Conservation (phyloP, 2,797 vertebrate species). For the Pipistrellus pygmaeus region DNA sequence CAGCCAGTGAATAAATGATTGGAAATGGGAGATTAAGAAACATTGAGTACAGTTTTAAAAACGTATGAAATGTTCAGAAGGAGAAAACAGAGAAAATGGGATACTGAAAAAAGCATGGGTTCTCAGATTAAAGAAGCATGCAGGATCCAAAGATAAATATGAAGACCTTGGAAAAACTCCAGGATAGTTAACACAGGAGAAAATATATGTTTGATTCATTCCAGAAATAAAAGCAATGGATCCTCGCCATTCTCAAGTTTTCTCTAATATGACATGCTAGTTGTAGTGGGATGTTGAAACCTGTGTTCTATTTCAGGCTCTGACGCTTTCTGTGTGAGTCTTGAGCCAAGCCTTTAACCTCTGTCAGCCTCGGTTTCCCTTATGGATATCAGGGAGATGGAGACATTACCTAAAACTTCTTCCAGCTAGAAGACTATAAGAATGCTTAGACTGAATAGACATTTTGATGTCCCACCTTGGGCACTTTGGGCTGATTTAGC, state of each 20-base stretch:
- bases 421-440: background rate
- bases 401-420: background rate
- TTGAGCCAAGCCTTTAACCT: background rate
- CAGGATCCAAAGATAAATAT: background rate
- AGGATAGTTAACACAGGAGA: background rate
- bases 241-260: background rate
- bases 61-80: background rate
- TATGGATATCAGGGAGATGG: background rate
- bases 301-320: background rate
- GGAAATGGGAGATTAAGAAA: background rate
- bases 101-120: background rate
- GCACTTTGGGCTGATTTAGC: conserved; percentile 29
- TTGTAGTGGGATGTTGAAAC: background rate
- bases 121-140: background rate
- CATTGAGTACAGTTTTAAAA: background rate
- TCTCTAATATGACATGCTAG: background rate
- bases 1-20: background rate
- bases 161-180: background rate
- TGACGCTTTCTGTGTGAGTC: background rate
- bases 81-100: background rate
- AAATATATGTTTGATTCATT: background rate
- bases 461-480: background rate
- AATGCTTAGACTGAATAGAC: background rate
- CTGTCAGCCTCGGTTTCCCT: background rate
- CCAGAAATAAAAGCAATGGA: background rate